Evolutionary conservation across 2,113 vertebrate genomes (phyloP).

Genomic region (Pteropus alecto): DNA sequence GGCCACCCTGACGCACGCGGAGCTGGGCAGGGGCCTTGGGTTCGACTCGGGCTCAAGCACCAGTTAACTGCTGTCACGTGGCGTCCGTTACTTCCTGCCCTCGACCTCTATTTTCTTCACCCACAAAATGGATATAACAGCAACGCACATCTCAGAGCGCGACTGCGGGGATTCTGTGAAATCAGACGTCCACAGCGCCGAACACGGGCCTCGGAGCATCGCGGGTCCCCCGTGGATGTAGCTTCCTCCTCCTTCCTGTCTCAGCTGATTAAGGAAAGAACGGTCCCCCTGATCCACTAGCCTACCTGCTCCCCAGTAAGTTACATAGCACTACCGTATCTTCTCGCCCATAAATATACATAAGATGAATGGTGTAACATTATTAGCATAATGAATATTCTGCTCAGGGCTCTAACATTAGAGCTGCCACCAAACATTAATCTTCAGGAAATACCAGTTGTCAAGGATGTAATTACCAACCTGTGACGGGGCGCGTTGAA

Average conservation of each 20-base stretch:
- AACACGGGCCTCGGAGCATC: neutral
- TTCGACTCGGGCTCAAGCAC: neutral
- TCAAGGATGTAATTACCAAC: conserved; percentile 11
- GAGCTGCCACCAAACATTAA: conserved; percentile 46
- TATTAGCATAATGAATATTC: conserved; percentile 57
- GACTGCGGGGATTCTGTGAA: accelerated
- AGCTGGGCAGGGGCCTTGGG: accelerated
- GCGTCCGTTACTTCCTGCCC: neutral
- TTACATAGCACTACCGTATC: neutral
- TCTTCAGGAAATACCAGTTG: conserved; percentile 1
- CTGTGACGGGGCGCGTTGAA: neutral
- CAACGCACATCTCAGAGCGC: accelerated
- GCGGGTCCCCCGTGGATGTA: accelerated
- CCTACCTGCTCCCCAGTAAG: neutral
- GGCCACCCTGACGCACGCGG: accelerated
- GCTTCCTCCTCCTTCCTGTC: neutral
- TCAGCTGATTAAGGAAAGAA: neutral
- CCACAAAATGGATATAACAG: neutral
- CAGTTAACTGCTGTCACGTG: neutral
- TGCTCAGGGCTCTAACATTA: conserved; percentile 15
- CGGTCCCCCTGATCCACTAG: neutral
- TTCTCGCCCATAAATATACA: conserved; percentile 16
- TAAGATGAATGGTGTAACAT: neutral
- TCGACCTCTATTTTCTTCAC: neutral
- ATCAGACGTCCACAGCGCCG: neutral